phyloP scores from a whole-genome alignment of 37 sponge, comb jelly and placozoan genomes.

The Aphrocallistes beatrix region DNA sequence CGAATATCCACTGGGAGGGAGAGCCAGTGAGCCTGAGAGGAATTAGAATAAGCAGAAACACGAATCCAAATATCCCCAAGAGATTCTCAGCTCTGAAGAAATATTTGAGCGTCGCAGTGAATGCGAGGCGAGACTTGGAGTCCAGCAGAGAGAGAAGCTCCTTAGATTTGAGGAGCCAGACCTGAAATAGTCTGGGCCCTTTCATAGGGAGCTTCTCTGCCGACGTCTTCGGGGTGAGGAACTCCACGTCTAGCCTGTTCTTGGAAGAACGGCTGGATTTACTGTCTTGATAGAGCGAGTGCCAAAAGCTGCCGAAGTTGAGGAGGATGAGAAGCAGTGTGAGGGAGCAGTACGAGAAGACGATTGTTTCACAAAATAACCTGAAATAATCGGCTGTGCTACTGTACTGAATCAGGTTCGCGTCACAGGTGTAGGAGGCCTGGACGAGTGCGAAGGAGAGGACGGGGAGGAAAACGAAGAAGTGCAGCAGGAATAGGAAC shows the following conservation, averaged over 20 bases:
- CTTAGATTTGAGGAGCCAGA: neutral
- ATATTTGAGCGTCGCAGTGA: neutral
- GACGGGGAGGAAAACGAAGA: neutral
- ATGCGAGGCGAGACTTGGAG: neutral
- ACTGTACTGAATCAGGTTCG: neutral
- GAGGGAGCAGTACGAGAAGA: neutral
- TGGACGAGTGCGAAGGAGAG: slow-evolving; percentile 1
- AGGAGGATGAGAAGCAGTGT: neutral
- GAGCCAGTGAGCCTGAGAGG: neutral
- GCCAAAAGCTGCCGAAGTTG: neutral
- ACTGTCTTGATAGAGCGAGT: slow-evolving; percentile 4
- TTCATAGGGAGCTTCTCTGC: neutral
- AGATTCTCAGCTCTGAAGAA: neutral
- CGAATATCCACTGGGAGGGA: neutral
- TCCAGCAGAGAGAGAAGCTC: neutral
- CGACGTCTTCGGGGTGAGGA: neutral
- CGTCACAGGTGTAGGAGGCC: neutral
- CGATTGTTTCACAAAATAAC: neutral
- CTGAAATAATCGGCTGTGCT: neutral
- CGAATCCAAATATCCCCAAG: neutral
- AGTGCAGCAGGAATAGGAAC: neutral
- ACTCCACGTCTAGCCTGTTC: neutral
- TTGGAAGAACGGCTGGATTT: neutral
- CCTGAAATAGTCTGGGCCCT: neutral
- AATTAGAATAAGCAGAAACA: neutral